A percentile compares a stretch with the other conserved stretches of the same genome.
Conservation (phyloP, 2,888 invertebrate species). For the Caenorhabditis virilis region DNA sequence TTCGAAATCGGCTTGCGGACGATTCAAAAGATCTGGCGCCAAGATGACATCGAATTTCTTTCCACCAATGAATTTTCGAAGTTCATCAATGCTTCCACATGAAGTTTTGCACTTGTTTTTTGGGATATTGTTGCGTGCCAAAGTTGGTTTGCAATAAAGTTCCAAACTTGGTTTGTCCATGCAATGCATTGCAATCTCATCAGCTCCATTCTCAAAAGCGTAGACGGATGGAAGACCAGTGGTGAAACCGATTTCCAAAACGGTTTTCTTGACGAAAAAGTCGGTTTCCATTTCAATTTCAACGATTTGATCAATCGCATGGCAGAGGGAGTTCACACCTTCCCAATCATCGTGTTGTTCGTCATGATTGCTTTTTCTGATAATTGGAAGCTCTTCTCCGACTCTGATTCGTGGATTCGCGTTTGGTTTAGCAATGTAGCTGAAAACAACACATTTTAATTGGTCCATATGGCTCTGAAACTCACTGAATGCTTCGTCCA, state of each 20-base stretch:
- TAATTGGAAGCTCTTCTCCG: conserved; percentile 23
- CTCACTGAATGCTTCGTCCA: conserved; percentile 49
- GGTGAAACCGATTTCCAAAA: conserved; percentile 64
- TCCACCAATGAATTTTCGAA: conserved; percentile 46
- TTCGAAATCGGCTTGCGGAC: conserved; percentile 51
- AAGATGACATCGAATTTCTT: conserved; percentile 64
- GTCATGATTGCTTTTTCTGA: conserved; percentile 24
- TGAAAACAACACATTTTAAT: not conserved
- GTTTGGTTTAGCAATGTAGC: conserved; percentile 26
- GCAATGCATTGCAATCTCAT: conserved; percentile 54
- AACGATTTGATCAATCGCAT: conserved; percentile 57
- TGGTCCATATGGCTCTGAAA: not conserved
- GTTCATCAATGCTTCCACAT: conserved; percentile 45
- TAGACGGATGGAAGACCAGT: conserved; percentile 63
- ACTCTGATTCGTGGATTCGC: conserved; percentile 27
- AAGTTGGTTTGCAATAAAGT: conserved; percentile 53
- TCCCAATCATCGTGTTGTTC: conserved; percentile 57
- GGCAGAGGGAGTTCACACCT: conserved; percentile 59
- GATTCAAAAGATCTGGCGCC: conserved; percentile 60
- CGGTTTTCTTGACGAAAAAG: conserved; percentile 58
- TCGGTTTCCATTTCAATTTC: conserved; percentile 60
- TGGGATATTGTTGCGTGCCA: conserved; percentile 59
- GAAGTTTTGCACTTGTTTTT: conserved; percentile 51
- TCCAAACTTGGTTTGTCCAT: conserved; percentile 42
- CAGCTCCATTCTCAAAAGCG: conserved; percentile 59